These are phyloP conservation scores for Hipparchia sbordonii DNA, from an alignment of 2,888 invertebrate genomes.

Conservation along the genomic window DNA sequence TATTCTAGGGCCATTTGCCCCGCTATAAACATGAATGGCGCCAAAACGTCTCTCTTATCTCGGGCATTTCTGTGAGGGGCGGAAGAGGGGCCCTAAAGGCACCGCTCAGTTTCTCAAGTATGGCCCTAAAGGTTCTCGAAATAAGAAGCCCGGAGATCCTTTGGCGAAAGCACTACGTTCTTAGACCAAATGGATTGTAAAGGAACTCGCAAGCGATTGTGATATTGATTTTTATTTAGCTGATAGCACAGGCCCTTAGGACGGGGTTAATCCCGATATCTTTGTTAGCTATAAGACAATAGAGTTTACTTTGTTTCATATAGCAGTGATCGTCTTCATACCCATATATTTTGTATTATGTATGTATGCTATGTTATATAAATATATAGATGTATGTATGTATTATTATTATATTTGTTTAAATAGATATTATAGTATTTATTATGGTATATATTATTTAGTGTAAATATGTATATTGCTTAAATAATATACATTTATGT, in stretches of 20 bases:
- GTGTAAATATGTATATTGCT: too few species aligned
- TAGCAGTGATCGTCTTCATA: neutral
- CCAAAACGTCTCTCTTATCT: conserved; percentile 83
- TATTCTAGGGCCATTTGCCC: conserved; percentile 79
- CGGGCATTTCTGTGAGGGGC: conserved; percentile 77
- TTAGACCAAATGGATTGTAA: conserved; percentile 80
- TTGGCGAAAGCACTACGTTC: conserved; percentile 76
- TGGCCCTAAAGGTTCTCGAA: conserved; percentile 78
- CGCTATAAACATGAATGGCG: conserved; percentile 82
- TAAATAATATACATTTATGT: too few species aligned
- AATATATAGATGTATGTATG: too few species aligned
- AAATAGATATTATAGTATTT: too few species aligned
- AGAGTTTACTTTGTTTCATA: neutral
- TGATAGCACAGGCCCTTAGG: conserved; percentile 39
- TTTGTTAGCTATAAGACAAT: conserved; percentile 33
- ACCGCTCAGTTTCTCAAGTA: conserved; percentile 73
- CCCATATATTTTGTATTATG: too few species aligned
- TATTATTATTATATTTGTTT: too few species aligned
- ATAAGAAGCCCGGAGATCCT: conserved; percentile 75
- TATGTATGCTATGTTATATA: too few species aligned
- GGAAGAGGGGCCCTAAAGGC: conserved; percentile 76
- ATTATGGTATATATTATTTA: too few species aligned
- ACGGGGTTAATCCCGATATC: conserved; percentile 37
- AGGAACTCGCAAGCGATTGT: conserved; percentile 73
- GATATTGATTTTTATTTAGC: conserved; percentile 80